Percentiles rank a stretch among this genome's conserved stretches.
Conservation (phyloP, 2,888 invertebrate genomes). For the Tetragnatha montana region DNA sequence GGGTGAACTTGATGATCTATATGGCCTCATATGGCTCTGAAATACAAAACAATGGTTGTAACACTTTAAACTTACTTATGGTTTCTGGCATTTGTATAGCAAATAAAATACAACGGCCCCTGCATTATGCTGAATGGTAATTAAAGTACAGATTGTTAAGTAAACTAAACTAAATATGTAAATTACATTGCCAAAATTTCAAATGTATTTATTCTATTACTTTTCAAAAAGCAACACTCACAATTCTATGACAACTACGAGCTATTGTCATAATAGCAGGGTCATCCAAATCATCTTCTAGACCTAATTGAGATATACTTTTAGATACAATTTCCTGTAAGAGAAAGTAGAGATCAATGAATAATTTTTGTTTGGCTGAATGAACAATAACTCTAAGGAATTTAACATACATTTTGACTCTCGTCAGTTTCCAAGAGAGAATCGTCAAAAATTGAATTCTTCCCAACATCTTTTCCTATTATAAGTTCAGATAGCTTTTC, state of each 20-base stretch:
- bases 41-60: conserved; percentile 9
- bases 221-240: background rate
- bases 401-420: conserved; percentile 57
- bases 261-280: conserved; percentile 72
- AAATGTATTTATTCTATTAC: too few relatives aligned
- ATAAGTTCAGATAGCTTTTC: conserved; percentile 82
- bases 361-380: background rate
- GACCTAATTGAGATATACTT: conserved; percentile 75
- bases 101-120: too few relatives aligned
- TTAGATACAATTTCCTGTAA: conserved; percentile 74
- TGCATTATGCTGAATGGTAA: too few relatives aligned
- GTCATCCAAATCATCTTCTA: conserved; percentile 74
- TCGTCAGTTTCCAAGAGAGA: conserved; percentile 59
- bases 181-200: too few relatives aligned
- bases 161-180: too few relatives aligned
- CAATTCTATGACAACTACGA: conserved; percentile 41
- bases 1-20: conserved; percentile 70
- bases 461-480: conserved; percentile 28
- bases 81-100: background rate
- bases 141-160: too few relatives aligned
- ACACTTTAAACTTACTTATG: background rate
- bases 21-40: conserved; percentile 44
- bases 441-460: conserved; percentile 48
- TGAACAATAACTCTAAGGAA: background rate
- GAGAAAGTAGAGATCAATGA: conserved; percentile 1